phyloP scores from a whole-genome alignment of 2,797 vertebrate species.

The Clarias fuscus region DNA sequence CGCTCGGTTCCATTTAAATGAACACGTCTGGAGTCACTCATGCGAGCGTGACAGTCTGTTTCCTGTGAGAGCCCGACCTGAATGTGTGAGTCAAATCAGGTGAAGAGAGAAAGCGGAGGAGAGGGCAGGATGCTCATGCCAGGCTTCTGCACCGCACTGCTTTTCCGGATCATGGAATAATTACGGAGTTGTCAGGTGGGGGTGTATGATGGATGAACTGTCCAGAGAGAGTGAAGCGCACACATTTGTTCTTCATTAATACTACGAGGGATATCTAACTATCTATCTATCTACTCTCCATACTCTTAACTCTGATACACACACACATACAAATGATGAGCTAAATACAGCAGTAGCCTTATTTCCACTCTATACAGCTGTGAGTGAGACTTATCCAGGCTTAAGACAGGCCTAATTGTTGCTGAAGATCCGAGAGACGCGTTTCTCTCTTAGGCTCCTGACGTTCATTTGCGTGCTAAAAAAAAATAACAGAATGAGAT shows the following conservation, averaged over 20 bases:
- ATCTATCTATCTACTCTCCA: conserved; percentile 11
- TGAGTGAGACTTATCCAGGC: conserved; percentile 59
- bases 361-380: conserved; percentile 28
- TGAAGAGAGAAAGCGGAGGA: conserved; percentile 6
- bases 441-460: conserved; percentile 1
- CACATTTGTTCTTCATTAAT: conserved; percentile 56
- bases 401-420: conserved; percentile 57
- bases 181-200: conserved; percentile 60
- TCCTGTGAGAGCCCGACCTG: conserved; percentile 14
- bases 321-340: conserved; percentile 36
- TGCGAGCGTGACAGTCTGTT: neutral
- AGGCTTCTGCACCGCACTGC: conserved; percentile 16
- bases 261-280: conserved; percentile 40
- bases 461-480: conserved; percentile 28
- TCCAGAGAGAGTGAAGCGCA: conserved; percentile 52
- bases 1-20: neutral
- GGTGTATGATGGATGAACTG: conserved; percentile 65
- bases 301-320: conserved; percentile 2
- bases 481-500: conserved; percentile 40
- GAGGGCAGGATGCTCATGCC: neutral
- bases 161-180: conserved; percentile 54
- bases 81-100: conserved; percentile 7
- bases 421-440: conserved; percentile 30
- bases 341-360: conserved; percentile 42
- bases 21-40: neutral